Conservation (phyloP, 2,888 invertebrate species). For the Acrobasis consociella region DNA sequence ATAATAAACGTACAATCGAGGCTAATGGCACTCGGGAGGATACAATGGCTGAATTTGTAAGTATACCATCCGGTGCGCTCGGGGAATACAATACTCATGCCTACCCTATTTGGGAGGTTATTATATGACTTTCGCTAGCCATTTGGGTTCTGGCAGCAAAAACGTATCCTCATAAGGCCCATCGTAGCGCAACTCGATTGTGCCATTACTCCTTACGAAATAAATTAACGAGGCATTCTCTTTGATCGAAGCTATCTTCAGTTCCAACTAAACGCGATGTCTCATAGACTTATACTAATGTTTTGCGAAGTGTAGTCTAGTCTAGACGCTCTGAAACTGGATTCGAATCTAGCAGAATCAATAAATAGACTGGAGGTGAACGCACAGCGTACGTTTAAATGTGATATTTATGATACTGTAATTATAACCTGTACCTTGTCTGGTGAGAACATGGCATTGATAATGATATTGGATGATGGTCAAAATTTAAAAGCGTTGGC, state of each 20-base stretch:
- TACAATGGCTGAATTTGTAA: constrained; percentile 17
- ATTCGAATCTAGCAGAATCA: constrained; percentile 58
- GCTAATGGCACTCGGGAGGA: constrained; percentile 10
- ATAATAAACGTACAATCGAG: constrained; percentile 14
- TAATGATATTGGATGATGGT: too few relatives aligned
- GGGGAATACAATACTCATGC: constrained; percentile 16
- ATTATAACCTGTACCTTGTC: neutral
- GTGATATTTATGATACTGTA: constrained; percentile 8
- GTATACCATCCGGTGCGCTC: constrained; percentile 11
- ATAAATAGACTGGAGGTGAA: constrained; percentile 66
- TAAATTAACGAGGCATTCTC: constrained; percentile 3
- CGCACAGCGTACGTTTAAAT: constrained; percentile 38
- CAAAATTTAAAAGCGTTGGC: too few relatives aligned
- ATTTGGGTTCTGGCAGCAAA: constrained; percentile 16
- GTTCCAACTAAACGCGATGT: neutral
- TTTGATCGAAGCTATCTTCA: constrained; percentile 4
- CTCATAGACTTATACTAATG: constrained; percentile 26
- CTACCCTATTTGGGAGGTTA: constrained; percentile 22
- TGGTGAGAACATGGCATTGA: neutral
- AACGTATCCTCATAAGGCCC: constrained; percentile 14
- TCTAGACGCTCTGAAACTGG: constrained; percentile 60
- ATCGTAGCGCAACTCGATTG: constrained; percentile 10
- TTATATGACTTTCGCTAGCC: constrained; percentile 17
- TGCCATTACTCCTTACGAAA: constrained; percentile 3
- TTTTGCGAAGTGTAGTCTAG: constrained; percentile 58